These are phyloP conservation scores for Petrocephalus microphthalmus DNA, from an alignment of 2,113 vertebrate genomes.

Conservation along the genomic window DNA sequence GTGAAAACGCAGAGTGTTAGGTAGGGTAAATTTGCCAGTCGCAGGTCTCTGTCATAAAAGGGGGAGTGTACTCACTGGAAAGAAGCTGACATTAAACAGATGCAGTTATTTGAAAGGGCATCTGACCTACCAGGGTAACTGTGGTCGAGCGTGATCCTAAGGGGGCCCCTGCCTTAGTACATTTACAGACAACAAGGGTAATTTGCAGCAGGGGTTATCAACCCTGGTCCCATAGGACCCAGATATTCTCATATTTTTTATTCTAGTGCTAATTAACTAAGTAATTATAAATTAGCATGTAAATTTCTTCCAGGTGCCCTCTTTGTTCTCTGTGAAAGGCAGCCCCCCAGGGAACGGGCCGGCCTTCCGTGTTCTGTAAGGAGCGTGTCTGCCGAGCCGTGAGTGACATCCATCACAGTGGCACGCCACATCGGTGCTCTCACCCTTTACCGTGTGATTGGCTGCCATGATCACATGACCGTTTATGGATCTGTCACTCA, in stretches of 20 bases:
- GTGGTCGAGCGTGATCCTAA: not conserved
- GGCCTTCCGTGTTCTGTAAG: not conserved
- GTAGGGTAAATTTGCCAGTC: not conserved
- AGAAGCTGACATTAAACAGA: not conserved
- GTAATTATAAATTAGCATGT: not conserved
- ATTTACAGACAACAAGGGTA: not conserved
- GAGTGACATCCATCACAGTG: not conserved
- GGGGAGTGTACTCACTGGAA: not conserved
- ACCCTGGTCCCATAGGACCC: not conserved
- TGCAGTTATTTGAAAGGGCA: not conserved
- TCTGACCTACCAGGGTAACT: not conserved
- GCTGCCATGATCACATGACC: not conserved
- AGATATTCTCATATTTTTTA: not conserved
- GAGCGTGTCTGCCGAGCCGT: too few relatives aligned
- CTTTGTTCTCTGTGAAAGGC: not conserved
- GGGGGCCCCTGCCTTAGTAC: not conserved
- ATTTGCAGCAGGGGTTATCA: not conserved
- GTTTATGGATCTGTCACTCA: constrained; percentile 21
- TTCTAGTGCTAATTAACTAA: not conserved
- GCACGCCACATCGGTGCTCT: not conserved
- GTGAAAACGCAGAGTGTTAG: not conserved
- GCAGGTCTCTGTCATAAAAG: not conserved
- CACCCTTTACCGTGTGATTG: not conserved
- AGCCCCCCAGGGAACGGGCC: not conserved
- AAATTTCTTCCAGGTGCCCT: not conserved